Evolutionary conservation across 2,113 vertebrate genomes (phyloP), one percentile per base, ranked within the genome.

Genomic region (Psophia crepitans): DNA sequence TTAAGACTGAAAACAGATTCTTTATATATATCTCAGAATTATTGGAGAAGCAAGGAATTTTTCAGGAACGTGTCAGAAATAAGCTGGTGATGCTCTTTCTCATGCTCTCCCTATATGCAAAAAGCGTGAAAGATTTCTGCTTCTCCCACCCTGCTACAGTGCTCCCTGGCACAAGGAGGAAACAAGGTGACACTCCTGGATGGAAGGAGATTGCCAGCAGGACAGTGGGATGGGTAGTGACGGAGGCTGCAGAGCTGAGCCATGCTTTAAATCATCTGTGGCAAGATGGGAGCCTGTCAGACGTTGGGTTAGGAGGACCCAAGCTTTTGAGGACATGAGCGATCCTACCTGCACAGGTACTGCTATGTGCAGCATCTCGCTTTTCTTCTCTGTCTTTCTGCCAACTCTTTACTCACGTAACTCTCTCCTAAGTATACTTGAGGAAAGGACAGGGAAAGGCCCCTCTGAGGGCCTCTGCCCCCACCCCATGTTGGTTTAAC

Each of bases 321-420:
- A 6, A 48, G 46, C 43, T 74, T 79, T 27, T 2, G 1, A 49
- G 68, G 28, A 70, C 26, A 63, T 19, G 12, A 76, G n/a, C 0
- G 0, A 33, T 27, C 57, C 81, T 20, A 61, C 54, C 49, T 54
- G 58, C 1, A 1, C 39, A 14, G 17, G n/a, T 65, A 60, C 28
- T 0, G 0, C 44, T 37, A 41, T 58, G 22, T 11, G 32, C 44
- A 43, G 27, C 48, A 57, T 82, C 0, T 0, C 0, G 0, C 41
- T 69, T 84, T 61, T 9, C 41, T 73, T 14, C 66, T 71, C 46
- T 70, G 32, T 30, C 71, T 84, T 84, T 64, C 68, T 91, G 46
- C 14, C 6, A 33, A 4, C 17, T 66, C 43, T 35, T 84, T 46
- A 66, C 16, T 87, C 0, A 0, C 5, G 5, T 54, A 4, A n/a